Base-by-base conservation (phyloP, 2,113 vertebrate species). In the Rhadina sibilatrix region DNA sequence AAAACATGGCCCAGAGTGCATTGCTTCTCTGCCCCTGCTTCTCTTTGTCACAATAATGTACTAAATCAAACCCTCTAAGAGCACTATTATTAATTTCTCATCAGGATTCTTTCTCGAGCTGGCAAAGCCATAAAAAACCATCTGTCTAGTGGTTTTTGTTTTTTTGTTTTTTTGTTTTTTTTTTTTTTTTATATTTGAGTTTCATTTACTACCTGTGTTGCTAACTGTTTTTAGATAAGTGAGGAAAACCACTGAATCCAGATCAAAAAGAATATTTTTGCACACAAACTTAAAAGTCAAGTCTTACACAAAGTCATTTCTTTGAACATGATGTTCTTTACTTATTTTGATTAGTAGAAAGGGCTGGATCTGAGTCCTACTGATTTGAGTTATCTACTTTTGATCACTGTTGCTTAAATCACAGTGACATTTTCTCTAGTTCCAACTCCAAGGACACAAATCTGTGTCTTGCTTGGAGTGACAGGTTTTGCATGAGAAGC, bases 301-400 rank as follows among this genome's bases (percentile, higher is more conserved):
- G 87, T 47, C 66, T 92, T 95, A 52, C 33, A 96, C 84, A 96
- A 97, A 98, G 92, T 53, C 0, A 0, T 94, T 87, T 92, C 66
- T 97, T 97, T 97, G 95, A 97, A 97, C 91, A 96, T 46, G 15
- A 90, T 92, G 80, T 94, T 94, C 85, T 96, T 97, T 96, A 89
- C 90, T 96, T 97, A 94, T 94, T 98, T 97, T 82, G 87, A 86
- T 97, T 98, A 94, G 35, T 97, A 74, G 89, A 84, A 97, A 94
- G 22, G 84, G 56, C 64, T 95, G 78, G 57, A 94, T 89, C 35
- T 52, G 88, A 81, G 47, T 96, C 49, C 66, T 97, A 66, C 72
- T 97, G 84, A 96, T 95, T 75, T 76, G 75, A 87, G 31, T 77
- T 76, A 80, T 63, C 59, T 95, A 68, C 78, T 97, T 97, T 94